Conservation (phyloP, 2,113 vertebrate species). For the Ceyx melanurus region DNA sequence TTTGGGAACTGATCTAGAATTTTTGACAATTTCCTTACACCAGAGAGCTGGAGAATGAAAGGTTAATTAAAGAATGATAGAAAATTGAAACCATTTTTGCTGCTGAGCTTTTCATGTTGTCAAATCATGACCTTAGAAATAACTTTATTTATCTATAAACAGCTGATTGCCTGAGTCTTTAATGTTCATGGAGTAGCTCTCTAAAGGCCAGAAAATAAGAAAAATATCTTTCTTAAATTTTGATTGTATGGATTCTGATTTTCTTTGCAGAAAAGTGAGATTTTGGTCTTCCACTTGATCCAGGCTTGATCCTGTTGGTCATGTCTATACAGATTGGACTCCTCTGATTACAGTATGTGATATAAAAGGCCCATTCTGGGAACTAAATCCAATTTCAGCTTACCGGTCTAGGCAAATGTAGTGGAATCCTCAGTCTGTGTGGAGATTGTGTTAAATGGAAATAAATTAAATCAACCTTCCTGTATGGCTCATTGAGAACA, state of each 20-base stretch:
- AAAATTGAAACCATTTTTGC: not conserved
- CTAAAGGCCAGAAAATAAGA: not conserved
- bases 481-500: constrained; percentile 50
- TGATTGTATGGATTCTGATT: not conserved
- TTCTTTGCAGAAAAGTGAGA: constrained; percentile 26
- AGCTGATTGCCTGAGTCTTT: not conserved
- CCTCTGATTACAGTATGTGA: constrained; percentile 13
- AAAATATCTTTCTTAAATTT: constrained; percentile 36
- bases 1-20: not conserved
- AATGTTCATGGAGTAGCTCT: not conserved
- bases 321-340: constrained; percentile 4
- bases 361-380: constrained; percentile 31
- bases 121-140: not conserved
- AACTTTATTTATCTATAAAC: not conserved
- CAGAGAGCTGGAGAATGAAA: not conserved
- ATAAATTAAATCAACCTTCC: constrained; percentile 52
- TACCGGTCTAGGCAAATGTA: constrained; percentile 47
- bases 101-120: not conserved
- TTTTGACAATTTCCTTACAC: not conserved
- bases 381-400: constrained; percentile 57
- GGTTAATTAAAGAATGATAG: not conserved
- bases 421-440: constrained; percentile 12
- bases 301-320: constrained; percentile 46
- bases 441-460: constrained; percentile 30
- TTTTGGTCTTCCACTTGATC: constrained; percentile 16